Percentiles rank a stretch among this genome's conserved stretches.
These are phyloP conservation scores for Coelinius sp. DNA, from an alignment of 2,888 invertebrate genomes.

Conservation along the genomic window DNA sequence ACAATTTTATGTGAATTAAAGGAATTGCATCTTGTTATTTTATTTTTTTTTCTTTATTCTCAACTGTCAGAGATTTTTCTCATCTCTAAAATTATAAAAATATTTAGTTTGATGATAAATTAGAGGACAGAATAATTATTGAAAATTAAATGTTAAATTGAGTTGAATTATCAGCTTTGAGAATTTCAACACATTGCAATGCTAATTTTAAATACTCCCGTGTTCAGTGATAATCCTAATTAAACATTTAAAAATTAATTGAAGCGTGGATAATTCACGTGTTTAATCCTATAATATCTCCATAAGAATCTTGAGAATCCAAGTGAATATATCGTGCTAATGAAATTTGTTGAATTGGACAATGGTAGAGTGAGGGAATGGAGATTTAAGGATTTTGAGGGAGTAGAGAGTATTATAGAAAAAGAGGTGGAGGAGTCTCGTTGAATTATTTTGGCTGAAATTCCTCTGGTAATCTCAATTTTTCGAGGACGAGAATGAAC, in stretches of 20 bases:
- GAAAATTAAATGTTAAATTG: too few relatives aligned
- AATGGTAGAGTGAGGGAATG: slow-evolving; percentile 10
- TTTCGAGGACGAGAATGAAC: slow-evolving; percentile 4
- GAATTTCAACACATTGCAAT: too few relatives aligned
- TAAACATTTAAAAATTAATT: slow-evolving; percentile 6
- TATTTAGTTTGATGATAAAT: too few relatives aligned
- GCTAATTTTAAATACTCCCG: neutral
- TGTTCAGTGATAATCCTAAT: neutral
- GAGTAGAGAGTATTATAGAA: slow-evolving; percentile 19
- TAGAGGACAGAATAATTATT: too few relatives aligned
- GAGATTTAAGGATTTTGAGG: slow-evolving; percentile 25
- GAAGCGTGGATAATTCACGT: slow-evolving; percentile 1
- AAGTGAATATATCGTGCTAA: slow-evolving; percentile 23
- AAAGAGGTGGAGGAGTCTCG: slow-evolving; percentile 6
- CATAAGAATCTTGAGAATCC: slow-evolving; percentile 28
- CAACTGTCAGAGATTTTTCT: too few relatives aligned
- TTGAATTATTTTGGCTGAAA: slow-evolving; percentile 1
- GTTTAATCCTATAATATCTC: neutral
- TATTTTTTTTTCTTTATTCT: too few relatives aligned
- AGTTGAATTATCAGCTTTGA: too few relatives aligned
- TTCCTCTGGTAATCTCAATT: neutral
- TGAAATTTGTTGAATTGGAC: slow-evolving; percentile 24
- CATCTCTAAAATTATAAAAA: too few relatives aligned
- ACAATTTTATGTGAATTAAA: too few relatives aligned
- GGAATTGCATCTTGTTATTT: too few relatives aligned